A percentile compares a stretch with the other conserved stretches of the same genome.
phyloP scores from a whole-genome alignment of 1,140 invertebrate genomes.

The Trichoplusia ni region DNA sequence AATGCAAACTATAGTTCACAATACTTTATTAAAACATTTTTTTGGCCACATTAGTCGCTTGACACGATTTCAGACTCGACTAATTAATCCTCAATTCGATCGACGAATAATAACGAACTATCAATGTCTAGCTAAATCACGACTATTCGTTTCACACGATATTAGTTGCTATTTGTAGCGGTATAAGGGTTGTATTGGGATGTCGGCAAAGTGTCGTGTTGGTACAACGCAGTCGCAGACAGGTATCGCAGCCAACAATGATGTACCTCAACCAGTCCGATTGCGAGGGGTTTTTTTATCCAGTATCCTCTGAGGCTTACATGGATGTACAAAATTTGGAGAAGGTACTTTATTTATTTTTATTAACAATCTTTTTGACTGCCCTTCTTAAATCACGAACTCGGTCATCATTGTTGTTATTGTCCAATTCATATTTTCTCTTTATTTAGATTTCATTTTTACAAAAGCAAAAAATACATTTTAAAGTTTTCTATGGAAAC shows the following conservation, averaged over 20 bases:
- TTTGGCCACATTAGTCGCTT: no score
- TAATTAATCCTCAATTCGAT: constrained; percentile 14
- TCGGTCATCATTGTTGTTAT: no score
- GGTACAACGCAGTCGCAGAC: constrained; percentile 39
- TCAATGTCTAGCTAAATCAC: constrained; percentile 20
- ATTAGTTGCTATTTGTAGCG: background rate
- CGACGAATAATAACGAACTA: constrained; percentile 17
- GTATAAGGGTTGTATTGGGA: constrained; percentile 36
- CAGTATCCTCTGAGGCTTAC: constrained; percentile 49
- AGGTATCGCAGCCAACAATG: constrained; percentile 65
- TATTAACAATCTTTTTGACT: background rate
- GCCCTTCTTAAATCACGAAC: no score
- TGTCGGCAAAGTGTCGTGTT: constrained; percentile 31
- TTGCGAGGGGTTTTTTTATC: constrained; percentile 67
- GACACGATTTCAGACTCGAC: background rate
- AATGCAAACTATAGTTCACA: no score
- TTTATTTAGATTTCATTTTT: no score
- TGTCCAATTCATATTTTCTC: no score
- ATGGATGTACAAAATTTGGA: constrained; percentile 36
- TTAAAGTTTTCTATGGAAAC: no score
- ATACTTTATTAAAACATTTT: no score
- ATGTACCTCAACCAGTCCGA: constrained; percentile 67
- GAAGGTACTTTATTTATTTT: background rate
- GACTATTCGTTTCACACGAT: background rate
- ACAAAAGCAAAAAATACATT: no score